Evolutionary conservation across 64 coral and sea anemone genomes (phyloP).

Genomic region (Actinia equina): DNA sequence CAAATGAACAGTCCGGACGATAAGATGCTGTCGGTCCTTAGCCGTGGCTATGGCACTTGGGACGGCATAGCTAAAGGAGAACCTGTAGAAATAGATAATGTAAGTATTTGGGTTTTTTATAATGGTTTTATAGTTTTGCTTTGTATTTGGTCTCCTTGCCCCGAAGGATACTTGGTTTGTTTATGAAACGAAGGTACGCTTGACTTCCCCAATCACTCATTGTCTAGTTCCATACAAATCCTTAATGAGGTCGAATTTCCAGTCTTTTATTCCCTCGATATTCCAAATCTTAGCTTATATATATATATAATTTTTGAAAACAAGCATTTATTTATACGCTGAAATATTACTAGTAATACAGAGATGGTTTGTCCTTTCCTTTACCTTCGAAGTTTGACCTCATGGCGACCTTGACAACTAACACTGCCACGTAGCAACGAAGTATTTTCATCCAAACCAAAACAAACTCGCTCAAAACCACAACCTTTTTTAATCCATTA

Average conservation of each 20-base stretch:
- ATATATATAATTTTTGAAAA: background rate
- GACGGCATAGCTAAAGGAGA: slow-evolving; percentile 61
- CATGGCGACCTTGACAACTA: slow-evolving; percentile 1
- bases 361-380: background rate
- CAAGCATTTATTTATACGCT: background rate
- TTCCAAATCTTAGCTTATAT: background rate
- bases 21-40: slow-evolving; percentile 40
- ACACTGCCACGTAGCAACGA: background rate
- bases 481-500: background rate
- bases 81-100: slow-evolving; percentile 9
- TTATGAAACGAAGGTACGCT: background rate
- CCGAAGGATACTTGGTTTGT: background rate
- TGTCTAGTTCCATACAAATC: background rate
- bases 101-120: background rate
- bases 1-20: slow-evolving; percentile 10
- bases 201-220: background rate
- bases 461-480: background rate
- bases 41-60: slow-evolving; percentile 61
- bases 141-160: background rate
- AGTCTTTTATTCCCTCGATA: background rate
- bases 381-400: background rate
- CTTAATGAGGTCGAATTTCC: background rate
- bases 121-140: background rate
- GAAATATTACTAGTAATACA: background rate
- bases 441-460: background rate